Evolutionary conservation across 1,140 invertebrate genomes (phyloP).

Genomic region (Drosophila funebris): DNA sequence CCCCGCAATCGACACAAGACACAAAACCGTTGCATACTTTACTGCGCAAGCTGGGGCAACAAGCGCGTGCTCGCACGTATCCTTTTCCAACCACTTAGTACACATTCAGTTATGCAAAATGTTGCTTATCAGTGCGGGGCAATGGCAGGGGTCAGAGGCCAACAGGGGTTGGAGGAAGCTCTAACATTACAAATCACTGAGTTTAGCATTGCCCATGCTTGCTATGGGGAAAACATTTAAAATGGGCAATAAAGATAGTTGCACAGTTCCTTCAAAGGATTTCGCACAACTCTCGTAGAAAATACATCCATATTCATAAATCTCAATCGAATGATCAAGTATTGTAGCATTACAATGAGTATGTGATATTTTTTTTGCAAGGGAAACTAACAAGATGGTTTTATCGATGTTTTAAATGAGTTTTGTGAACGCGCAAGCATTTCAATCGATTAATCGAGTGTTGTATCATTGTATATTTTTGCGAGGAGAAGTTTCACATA

Average conservation of each 20-base stretch:
- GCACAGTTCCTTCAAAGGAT: too few relatives aligned
- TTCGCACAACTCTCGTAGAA: too few relatives aligned
- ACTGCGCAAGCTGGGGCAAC: constrained; percentile 28
- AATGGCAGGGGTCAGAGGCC: background rate
- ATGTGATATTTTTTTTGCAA: too few relatives aligned
- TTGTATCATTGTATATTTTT: too few relatives aligned
- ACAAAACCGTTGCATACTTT: constrained; percentile 46
- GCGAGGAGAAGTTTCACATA: too few relatives aligned
- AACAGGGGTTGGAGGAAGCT: background rate
- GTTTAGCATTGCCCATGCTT: background rate
- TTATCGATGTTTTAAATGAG: too few relatives aligned
- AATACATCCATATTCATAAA: too few relatives aligned
- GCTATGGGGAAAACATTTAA: background rate
- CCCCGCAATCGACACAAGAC: constrained; percentile 1
- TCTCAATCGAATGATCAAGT: too few relatives aligned
- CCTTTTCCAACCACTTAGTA: background rate
- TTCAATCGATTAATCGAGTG: too few relatives aligned
- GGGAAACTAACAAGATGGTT: too few relatives aligned
- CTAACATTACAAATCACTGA: background rate
- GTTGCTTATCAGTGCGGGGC: constrained; percentile 43
- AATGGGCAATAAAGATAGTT: background rate
- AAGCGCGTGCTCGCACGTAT: constrained; percentile 44
- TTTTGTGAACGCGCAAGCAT: too few relatives aligned
- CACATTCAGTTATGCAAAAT: constrained; percentile 58
- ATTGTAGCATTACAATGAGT: too few relatives aligned